phyloP scores from a whole-genome alignment of 2,113 vertebrate genomes.

The Girardinichthys multiradiatus region DNA sequence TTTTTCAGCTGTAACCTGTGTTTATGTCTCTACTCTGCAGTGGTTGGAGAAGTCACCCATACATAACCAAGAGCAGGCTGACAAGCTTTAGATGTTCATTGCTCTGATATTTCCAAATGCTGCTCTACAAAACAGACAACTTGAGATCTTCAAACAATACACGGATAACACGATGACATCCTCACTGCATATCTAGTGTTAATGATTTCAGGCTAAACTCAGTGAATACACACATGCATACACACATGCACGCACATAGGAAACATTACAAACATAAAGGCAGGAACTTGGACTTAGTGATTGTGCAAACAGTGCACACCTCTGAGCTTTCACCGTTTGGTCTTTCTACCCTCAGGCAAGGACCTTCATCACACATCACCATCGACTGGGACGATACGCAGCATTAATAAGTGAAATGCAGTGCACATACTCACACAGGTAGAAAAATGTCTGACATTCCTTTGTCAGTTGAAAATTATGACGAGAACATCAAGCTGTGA shows the following conservation, averaged over 20 bases:
- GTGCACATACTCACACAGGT: slow-evolving; percentile 2
- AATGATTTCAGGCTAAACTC: slow-evolving; percentile 64
- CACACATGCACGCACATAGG: background rate
- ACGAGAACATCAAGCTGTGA: slow-evolving; percentile 40
- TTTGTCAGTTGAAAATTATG: slow-evolving; percentile 27
- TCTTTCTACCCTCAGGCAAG: slow-evolving; percentile 58
- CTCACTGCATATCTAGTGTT: slow-evolving; percentile 49
- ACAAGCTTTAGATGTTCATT: slow-evolving; percentile 33
- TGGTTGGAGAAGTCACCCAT: slow-evolving; percentile 5
- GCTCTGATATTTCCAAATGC: slow-evolving; percentile 48
- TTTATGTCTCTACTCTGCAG: slow-evolving; percentile 21
- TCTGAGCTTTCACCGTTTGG: slow-evolving; percentile 45
- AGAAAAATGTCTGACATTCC: slow-evolving; percentile 42
- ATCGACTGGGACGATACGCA: slow-evolving; percentile 56
- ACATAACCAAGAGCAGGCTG: background rate
- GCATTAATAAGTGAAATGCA: slow-evolving; percentile 60
- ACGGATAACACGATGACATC: slow-evolving; percentile 49
- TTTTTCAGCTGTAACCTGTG: background rate
- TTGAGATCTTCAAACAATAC: slow-evolving; percentile 63
- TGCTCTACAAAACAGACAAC: slow-evolving; percentile 44
- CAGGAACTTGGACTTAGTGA: slow-evolving; percentile 50
- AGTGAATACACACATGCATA: slow-evolving; percentile 3
- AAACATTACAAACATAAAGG: background rate
- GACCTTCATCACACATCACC: slow-evolving; percentile 58
- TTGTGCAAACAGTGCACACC: slow-evolving; percentile 56